These are phyloP conservation scores for Rapana venosa DNA, from an alignment of 2,888 invertebrate species.

Conservation along the genomic window DNA sequence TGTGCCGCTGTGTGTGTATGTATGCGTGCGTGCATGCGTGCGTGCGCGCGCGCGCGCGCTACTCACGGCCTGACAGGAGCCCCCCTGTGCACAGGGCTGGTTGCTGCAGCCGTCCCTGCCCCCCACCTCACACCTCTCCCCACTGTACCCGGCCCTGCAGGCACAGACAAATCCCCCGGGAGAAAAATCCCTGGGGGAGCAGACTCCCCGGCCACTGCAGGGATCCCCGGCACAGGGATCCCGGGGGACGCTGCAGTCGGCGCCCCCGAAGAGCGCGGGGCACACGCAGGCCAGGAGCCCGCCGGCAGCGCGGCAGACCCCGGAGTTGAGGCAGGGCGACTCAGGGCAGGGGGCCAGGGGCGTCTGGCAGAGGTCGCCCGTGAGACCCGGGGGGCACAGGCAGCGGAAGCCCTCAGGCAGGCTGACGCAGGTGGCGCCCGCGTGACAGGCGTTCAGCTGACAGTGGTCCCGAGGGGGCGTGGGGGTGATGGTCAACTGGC, in stretches of 20 bases:
- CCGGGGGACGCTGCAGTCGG: constrained; percentile 51
- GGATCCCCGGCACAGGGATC: constrained; percentile 63
- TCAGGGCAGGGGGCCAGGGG: constrained; percentile 28
- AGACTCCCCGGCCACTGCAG: constrained; percentile 64
- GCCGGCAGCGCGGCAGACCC: neutral
- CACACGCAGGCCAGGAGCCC: constrained; percentile 8
- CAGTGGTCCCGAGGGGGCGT: neutral
- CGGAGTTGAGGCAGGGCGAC: constrained; percentile 40
- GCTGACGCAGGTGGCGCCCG: constrained; percentile 40
- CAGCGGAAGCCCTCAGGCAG: constrained; percentile 32
- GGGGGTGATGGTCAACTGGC: neutral
- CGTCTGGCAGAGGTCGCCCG: constrained; percentile 40
- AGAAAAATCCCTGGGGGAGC: constrained; percentile 54
- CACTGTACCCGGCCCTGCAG: constrained; percentile 59
- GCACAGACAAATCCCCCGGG: constrained; percentile 52
- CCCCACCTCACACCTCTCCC: constrained; percentile 61
- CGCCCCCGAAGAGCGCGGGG: constrained; percentile 30
- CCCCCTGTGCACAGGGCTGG: constrained; percentile 64
- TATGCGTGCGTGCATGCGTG: too few relatives aligned
- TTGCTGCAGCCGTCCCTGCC: constrained; percentile 56
- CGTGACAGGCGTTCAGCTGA: neutral
- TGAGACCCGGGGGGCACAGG: constrained; percentile 40
- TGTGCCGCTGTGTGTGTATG: neutral
- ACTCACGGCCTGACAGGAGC: constrained; percentile 58
- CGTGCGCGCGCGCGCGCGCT: neutral